A percentile compares a stretch with the other conserved stretches of the same genome.
Evolutionary conservation across 1,140 invertebrate species (phyloP).

Genomic region (Zaprionus inermis): DNA sequence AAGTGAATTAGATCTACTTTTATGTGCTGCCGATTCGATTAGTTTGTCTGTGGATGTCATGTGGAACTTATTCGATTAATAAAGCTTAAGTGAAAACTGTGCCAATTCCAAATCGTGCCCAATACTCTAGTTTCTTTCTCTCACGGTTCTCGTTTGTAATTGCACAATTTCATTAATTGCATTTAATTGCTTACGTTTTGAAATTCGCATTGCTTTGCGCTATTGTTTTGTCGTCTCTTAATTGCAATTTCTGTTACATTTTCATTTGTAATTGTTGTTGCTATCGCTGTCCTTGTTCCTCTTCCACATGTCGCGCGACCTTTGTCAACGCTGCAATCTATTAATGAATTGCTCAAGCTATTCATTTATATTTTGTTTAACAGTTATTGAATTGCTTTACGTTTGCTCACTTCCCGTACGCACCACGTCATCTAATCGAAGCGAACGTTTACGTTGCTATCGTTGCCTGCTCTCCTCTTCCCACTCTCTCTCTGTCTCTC

Average conservation of each 20-base stretch:
- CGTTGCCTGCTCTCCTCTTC: background rate
- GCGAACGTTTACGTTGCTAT: conserved; percentile 48
- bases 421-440: conserved; percentile 21
- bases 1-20: background rate
- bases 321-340: conserved; percentile 58
- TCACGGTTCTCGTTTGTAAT: conserved; percentile 49
- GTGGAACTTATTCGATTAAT: background rate
- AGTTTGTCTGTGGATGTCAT: background rate
- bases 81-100: background rate
- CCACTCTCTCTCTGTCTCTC: background rate
- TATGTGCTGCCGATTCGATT: background rate
- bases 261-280: conserved; percentile 63
- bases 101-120: background rate
- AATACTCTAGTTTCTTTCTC: background rate
- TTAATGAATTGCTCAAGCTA: conserved; percentile 67
- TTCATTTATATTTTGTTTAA: conserved; percentile 7
- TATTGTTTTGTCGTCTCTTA: conserved; percentile 58
- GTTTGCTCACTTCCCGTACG: background rate
- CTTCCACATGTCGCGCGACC: conserved; percentile 42
- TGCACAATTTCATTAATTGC: conserved; percentile 80
- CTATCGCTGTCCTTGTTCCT: conserved; percentile 22
- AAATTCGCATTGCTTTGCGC: conserved; percentile 48
- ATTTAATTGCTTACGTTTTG: conserved; percentile 71
- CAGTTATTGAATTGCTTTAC: conserved; percentile 24
- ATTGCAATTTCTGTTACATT: conserved; percentile 74